Evolutionary conservation across 2,113 vertebrate species (phyloP).

Genomic region (Pyrgilauda ruficollis): DNA sequence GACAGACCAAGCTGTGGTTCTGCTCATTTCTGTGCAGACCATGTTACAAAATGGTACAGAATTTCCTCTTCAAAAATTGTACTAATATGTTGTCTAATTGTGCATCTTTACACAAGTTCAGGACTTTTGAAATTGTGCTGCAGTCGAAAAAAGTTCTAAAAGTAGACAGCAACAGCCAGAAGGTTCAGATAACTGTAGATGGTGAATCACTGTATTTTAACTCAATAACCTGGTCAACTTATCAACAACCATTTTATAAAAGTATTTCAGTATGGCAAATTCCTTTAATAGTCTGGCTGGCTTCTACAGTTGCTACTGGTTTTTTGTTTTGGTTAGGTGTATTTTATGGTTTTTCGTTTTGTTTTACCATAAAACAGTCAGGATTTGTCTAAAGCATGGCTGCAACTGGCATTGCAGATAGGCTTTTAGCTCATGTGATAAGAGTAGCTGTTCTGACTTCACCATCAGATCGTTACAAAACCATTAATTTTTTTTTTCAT

Average conservation of each 20-base stretch:
- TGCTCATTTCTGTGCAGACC: not conserved
- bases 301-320: not conserved
- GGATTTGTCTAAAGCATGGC: not conserved
- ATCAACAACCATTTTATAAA: not conserved
- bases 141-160: not conserved
- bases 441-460: not conserved
- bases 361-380: not conserved
- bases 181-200: not conserved
- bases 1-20: not conserved
- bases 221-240: not conserved
- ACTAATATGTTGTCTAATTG: not conserved
- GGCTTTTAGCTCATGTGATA: not conserved
- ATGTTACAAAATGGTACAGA: not conserved
- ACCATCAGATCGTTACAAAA: not conserved
- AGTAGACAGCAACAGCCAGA: not conserved
- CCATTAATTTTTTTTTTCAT: not conserved
- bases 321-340: not conserved
- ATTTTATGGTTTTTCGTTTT: too few relatives aligned
- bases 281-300: not conserved
- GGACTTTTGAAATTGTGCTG: not conserved
- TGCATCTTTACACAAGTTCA: not conserved
- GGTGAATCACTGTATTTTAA: not conserved
- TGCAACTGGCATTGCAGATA: not conserved
- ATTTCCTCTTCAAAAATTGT: not conserved
- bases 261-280: not conserved